Conservation (phyloP, 1,140 invertebrate species). For the Kradibia gibbosae region DNA sequence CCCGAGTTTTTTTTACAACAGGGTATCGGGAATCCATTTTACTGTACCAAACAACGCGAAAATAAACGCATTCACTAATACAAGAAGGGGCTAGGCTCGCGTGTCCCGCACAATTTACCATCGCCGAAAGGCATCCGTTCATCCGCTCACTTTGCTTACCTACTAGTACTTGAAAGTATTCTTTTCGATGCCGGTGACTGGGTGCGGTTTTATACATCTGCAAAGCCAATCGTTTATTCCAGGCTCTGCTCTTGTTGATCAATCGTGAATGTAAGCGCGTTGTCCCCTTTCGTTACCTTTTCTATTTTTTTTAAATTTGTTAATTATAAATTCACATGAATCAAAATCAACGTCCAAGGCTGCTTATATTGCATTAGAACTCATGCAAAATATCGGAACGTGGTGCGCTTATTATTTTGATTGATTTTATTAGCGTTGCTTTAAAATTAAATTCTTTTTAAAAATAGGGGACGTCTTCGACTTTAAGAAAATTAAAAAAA, state of each 20-base stretch:
- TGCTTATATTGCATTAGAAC: no score
- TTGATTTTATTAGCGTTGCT: no score
- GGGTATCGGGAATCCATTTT: slow-evolving; percentile 33
- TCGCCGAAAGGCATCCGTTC: background rate
- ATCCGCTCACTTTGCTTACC: background rate
- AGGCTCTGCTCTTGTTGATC: background rate
- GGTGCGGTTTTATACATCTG: background rate
- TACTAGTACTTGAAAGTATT: background rate
- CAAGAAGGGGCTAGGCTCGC: background rate
- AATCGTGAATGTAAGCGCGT: no score
- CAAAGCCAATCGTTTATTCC: background rate
- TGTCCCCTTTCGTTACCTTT: no score
- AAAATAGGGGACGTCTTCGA: background rate
- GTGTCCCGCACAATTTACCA: background rate
- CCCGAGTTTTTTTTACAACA: background rate
- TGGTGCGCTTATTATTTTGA: no score
- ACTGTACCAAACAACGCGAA: slow-evolving; percentile 49
- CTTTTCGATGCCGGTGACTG: background rate
- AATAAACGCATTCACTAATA: slow-evolving; percentile 38
- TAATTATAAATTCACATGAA: no score
- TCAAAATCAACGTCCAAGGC: no score
- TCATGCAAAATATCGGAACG: no score
- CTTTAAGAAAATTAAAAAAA: background rate
- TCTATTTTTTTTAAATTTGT: no score
- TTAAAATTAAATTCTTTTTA: background rate